A percentile compares a stretch with the other conserved stretches of the same genome.
Evolutionary conservation across 2,797 vertebrate species (phyloP).

Genomic region (Liasis olivaceus): DNA sequence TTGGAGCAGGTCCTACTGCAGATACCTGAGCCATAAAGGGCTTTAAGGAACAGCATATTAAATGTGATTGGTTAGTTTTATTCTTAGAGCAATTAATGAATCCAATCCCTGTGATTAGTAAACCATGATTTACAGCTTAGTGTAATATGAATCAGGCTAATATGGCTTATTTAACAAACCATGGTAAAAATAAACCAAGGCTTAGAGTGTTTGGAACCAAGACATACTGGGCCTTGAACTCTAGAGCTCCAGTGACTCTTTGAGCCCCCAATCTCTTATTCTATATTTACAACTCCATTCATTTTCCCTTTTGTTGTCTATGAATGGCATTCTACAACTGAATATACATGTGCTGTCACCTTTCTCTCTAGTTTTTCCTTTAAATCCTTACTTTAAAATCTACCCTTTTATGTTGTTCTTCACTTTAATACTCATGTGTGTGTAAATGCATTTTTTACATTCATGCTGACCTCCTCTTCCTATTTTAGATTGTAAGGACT

Average conservation of each 20-base stretch:
- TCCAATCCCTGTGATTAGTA: not conserved
- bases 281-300: not conserved
- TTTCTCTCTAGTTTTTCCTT: not conserved
- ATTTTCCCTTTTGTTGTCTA: not conserved
- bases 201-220: not conserved
- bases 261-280: not conserved
- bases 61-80: not conserved
- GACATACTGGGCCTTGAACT: not conserved
- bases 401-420: not conserved
- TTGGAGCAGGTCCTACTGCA: not conserved
- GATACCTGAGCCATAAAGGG: not conserved
- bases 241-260: not conserved
- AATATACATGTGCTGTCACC: not conserved
- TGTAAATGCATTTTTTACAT: not conserved
- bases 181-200: not conserved
- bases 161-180: not conserved
- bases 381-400: not conserved
- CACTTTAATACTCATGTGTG: not conserved
- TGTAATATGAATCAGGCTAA: not conserved
- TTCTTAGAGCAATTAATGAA: not conserved
- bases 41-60: not conserved
- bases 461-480: not conserved
- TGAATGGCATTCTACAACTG: not conserved
- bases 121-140: not conserved
- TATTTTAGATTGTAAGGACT: not conserved